Base-by-base conservation (phyloP, 2,797 vertebrate species). In the Sebastes vulpes region DNA sequence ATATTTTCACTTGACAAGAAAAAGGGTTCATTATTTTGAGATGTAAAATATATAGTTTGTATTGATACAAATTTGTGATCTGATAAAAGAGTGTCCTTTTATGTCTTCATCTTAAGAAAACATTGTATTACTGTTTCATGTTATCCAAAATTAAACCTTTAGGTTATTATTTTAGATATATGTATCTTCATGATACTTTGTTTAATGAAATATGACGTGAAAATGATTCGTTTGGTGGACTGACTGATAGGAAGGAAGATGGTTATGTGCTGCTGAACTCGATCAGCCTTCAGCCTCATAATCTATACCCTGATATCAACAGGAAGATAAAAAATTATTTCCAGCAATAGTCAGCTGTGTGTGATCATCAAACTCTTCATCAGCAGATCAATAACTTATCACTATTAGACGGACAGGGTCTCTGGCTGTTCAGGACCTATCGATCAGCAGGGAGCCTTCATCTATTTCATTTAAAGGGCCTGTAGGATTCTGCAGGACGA, bases 291-390 rank as follows among this genome's bases (percentile, higher is more conserved):
- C 38, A 14, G 53, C 12, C 42, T 67, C 16, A 9, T 32, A 38
- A 86, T 91, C 85, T 64, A 86, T 89, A 77, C 2, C 48, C 26
- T 72, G 26, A 81, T 79, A 71, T 83, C 66, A 87, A 82, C 72
- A 48, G 31, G 42, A 83, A 82, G 52, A 82, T 52, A 32, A 32
- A 23, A 78, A 78, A 71, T 76, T 21, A 65, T 81, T 69, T 77
- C 72, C 81, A 82, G 74, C 59, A 61, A 77, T 59, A 29, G 52
- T 58, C 25, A 56, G 61, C 74, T 65, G 50, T 14, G 56, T 69
- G 38, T 60, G 69, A 85, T 87, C 70, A 78, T 32, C 35, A 48
- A n/a, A 74, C 25, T 58, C 18, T 61, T 53, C 38, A 61, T 50
- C 60, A 60, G 2, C 11, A 2, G 72, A 72, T 89, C 81, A 35